Percentiles rank a stretch among this genome's conserved stretches.
Evolutionary conservation across 1,140 invertebrate genomes (phyloP).

Genomic region (Platorchestia sp.): DNA sequence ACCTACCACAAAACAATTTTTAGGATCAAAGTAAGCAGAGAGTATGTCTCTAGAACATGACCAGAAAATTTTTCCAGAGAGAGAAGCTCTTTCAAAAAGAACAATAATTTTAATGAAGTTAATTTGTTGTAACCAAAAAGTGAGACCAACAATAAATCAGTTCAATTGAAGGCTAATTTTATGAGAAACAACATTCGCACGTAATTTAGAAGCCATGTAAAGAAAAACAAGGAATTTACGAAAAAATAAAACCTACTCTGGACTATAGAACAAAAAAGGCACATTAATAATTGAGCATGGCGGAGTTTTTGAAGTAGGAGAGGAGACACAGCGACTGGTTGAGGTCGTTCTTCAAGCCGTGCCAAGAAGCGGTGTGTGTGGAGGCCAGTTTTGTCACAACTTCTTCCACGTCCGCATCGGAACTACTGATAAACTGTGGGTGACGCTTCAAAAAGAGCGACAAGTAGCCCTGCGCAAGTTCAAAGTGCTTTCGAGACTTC

Average conservation of each 20-base stretch:
- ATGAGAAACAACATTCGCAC: background rate
- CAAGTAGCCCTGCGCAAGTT: slow-evolving; percentile 93
- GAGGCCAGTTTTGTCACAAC: slow-evolving; percentile 58
- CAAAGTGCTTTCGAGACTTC: slow-evolving; percentile 85
- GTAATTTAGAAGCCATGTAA: background rate
- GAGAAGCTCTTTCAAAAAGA: background rate
- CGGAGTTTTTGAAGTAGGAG: slow-evolving; percentile 67
- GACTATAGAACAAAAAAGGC: too few relatives aligned
- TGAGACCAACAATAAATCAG: background rate
- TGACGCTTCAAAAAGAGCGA: slow-evolving; percentile 91
- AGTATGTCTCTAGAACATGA: background rate
- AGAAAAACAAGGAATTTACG: background rate
- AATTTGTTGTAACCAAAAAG: background rate
- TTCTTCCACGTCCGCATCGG: slow-evolving; percentile 70
- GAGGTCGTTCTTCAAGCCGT: slow-evolving; percentile 60
- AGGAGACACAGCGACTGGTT: slow-evolving; percentile 64
- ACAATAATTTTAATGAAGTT: background rate
- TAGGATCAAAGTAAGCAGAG: background rate
- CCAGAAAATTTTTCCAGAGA: background rate
- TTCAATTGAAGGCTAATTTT: background rate
- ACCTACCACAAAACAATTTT: background rate
- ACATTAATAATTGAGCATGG: slow-evolving; percentile 63
- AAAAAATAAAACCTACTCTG: too few relatives aligned
- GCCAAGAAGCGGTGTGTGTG: slow-evolving; percentile 59
- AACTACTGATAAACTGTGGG: slow-evolving; percentile 76